phyloP scores from a whole-genome alignment of 2,888 invertebrate species.

The Sphinx pinastri region DNA sequence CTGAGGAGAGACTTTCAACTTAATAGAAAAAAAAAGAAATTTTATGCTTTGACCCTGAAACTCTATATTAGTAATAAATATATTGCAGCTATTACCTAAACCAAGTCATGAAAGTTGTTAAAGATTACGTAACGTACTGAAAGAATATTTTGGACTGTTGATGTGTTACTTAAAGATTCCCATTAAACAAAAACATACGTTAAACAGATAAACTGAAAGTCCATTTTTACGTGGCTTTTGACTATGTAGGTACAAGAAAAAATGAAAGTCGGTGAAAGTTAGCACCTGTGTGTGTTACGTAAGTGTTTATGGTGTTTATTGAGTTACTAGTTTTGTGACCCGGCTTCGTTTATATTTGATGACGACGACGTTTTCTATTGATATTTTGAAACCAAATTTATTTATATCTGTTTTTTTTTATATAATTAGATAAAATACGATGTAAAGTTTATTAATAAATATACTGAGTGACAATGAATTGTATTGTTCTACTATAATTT shows the following conservation, averaged over 20 bases:
- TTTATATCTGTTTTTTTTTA: not conserved
- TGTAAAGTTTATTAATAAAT: no score
- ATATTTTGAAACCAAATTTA: not conserved
- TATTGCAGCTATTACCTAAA: not conserved
- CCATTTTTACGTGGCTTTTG: constrained; percentile 30
- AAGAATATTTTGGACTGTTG: constrained; percentile 11
- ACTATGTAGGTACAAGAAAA: constrained; percentile 43
- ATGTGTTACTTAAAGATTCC: constrained; percentile 6
- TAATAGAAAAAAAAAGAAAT: not conserved
- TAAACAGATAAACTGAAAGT: not conserved
- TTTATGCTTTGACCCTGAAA: not conserved
- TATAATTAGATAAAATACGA: not conserved
- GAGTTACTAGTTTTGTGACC: constrained; percentile 16
- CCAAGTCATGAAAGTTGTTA: constrained; percentile 13
- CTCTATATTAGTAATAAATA: not conserved
- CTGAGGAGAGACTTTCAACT: not conserved
- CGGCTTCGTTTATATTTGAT: not conserved
- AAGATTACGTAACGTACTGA: constrained; percentile 10
- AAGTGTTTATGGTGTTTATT: constrained; percentile 32
- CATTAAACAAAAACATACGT: constrained; percentile 27
- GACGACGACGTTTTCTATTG: not conserved
- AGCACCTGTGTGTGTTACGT: constrained; percentile 44
- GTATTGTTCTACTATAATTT: no score
- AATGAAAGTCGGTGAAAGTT: constrained; percentile 69
- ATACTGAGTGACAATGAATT: no score